Evolutionary conservation across 2,797 vertebrate genomes (phyloP).

Genomic region (Meriones psammophilus): DNA sequence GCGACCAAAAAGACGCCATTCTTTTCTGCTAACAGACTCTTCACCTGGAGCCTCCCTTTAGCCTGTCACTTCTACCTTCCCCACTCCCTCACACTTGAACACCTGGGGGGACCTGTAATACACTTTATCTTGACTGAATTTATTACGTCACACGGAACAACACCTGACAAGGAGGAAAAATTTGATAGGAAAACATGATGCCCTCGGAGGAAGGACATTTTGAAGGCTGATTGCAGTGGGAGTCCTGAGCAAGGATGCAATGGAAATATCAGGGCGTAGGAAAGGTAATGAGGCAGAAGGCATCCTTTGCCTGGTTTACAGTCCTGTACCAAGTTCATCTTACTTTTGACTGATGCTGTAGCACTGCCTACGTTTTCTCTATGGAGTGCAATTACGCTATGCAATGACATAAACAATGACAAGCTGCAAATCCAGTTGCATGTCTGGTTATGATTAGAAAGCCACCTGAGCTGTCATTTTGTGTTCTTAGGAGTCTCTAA

Average conservation of each 20-base stretch:
- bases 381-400: neutral
- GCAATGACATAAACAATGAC: neutral
- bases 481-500: constrained; percentile 27
- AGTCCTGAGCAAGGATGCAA: neutral
- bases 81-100: neutral
- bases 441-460: neutral
- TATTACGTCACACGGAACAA: neutral
- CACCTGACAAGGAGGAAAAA: neutral
- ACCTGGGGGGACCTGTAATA: neutral
- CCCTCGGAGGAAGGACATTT: neutral
- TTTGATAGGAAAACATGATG: neutral
- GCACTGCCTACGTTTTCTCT: constrained; percentile 8
- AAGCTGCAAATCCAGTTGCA: too few relatives aligned
- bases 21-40: neutral
- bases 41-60: neutral
- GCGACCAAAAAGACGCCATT: neutral
- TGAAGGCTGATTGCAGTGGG: neutral
- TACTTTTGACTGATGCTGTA: constrained; percentile 8
- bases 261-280: fast-evolving
- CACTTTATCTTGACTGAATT: neutral
- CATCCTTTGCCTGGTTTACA: neutral
- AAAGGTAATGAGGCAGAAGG: neutral
- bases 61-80: neutral
- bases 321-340: neutral
- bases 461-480: neutral